phyloP scores from a whole-genome alignment of 64 coral and sea anemone species.

The Pocillopora damicornis region DNA sequence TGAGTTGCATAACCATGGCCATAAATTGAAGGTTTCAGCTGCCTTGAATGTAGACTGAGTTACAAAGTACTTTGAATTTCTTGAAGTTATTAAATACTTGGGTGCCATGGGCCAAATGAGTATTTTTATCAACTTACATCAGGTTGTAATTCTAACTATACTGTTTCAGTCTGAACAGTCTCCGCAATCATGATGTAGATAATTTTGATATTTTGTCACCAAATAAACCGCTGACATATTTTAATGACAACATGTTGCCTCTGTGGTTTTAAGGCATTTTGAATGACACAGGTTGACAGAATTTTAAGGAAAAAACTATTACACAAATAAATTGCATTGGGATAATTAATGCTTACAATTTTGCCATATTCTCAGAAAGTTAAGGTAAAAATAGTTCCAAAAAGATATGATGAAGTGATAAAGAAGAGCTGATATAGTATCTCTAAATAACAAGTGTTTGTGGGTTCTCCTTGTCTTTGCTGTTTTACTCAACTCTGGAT shows the following conservation, averaged over 20 bases:
- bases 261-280: background rate
- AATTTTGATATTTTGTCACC: background rate
- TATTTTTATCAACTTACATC: background rate
- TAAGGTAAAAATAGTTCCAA: too few relatives aligned
- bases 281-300: background rate
- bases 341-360: too few relatives aligned
- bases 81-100: too few relatives aligned
- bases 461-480: too few relatives aligned
- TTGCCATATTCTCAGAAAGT: too few relatives aligned
- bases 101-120: too few relatives aligned
- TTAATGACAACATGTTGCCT: background rate
- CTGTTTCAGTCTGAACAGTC: background rate
- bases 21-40: background rate
- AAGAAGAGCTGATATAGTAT: too few relatives aligned
- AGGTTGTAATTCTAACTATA: background rate
- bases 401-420: too few relatives aligned
- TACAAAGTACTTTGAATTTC: background rate
- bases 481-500: too few relatives aligned
- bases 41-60: too few relatives aligned
- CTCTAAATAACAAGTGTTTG: too few relatives aligned
- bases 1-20: background rate
- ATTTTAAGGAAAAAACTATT: background rate
- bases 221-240: background rate
- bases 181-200: background rate
- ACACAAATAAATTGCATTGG: background rate